Conservation (phyloP, 1,140 invertebrate genomes). For the Leptoteleia sp. region DNA sequence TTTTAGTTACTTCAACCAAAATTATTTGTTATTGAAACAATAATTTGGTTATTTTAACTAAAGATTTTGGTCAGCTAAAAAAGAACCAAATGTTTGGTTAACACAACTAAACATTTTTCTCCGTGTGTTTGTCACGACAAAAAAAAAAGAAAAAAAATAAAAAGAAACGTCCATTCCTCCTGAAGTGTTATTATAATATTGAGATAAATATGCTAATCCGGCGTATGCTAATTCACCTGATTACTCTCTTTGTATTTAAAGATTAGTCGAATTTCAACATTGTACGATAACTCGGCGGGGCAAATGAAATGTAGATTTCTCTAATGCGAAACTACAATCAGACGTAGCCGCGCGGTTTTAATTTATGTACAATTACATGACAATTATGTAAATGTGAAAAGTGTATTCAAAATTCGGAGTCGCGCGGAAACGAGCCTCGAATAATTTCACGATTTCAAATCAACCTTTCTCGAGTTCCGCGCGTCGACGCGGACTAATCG, state of each 20-base stretch:
- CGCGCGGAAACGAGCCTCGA: not conserved
- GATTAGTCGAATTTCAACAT: constrained; percentile 11
- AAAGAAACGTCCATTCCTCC: too few relatives aligned
- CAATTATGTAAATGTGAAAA: constrained; percentile 18
- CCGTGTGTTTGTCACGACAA: too few relatives aligned
- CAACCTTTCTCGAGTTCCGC: not conserved
- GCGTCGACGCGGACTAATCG: constrained; percentile 3
- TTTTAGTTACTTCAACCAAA: too few relatives aligned
- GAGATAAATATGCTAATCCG: constrained; percentile 43
- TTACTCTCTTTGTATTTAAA: constrained; percentile 17
- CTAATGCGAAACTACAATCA: constrained; percentile 31
- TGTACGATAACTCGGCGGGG: constrained; percentile 11
- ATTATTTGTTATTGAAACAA: too few relatives aligned
- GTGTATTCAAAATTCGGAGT: constrained; percentile 21
- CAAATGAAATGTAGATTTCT: constrained; percentile 4
- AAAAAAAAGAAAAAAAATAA: too few relatives aligned
- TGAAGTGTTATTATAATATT: constrained; percentile 12
- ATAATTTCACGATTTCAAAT: not conserved
- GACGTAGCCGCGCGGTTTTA: constrained; percentile 14
- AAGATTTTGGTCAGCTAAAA: too few relatives aligned
- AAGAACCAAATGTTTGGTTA: too few relatives aligned
- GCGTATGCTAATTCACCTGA: constrained; percentile 25
- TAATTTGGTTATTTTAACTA: too few relatives aligned
- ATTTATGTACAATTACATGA: constrained; percentile 19
- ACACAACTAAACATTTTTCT: too few relatives aligned